These are phyloP conservation scores for Setipinna tenuifilis DNA, from an alignment of 2,797 vertebrate genomes.

Conservation along the genomic window DNA sequence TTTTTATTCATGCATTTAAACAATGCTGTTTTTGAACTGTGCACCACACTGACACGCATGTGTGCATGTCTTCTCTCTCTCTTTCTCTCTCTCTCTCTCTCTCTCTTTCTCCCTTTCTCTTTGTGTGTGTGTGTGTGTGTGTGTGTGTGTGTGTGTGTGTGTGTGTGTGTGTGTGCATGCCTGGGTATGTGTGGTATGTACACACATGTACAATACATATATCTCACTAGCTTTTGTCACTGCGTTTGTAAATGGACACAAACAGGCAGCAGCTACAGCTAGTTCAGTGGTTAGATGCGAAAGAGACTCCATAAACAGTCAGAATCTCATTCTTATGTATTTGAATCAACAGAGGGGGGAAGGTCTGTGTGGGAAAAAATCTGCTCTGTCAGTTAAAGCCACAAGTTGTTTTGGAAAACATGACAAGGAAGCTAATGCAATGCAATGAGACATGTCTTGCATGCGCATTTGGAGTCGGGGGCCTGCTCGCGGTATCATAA, in stretches of 20 bases:
- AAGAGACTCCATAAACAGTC: background rate
- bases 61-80: too few species aligned
- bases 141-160: background rate
- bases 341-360: background rate
- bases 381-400: conserved; percentile 6
- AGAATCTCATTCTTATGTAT: background rate
- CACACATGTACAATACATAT: too few species aligned
- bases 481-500: conserved; percentile 50
- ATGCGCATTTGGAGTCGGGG: conserved; percentile 50
- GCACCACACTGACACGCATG: too few species aligned
- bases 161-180: background rate
- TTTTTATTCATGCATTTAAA: background rate
- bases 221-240: background rate
- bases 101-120: too few species aligned
- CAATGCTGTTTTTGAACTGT: background rate
- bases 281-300: background rate
- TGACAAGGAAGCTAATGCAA: conserved; percentile 64
- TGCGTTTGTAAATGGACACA: background rate
- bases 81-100: too few species aligned
- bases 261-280: background rate
- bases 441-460: conserved; percentile 59
- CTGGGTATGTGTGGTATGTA: background rate
- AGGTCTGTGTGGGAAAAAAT: background rate
- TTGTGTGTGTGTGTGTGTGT: background rate
- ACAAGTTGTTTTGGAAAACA: conserved; percentile 41